Conservation (phyloP, 2,113 vertebrate genomes). For the Anoura caudifer region DNA sequence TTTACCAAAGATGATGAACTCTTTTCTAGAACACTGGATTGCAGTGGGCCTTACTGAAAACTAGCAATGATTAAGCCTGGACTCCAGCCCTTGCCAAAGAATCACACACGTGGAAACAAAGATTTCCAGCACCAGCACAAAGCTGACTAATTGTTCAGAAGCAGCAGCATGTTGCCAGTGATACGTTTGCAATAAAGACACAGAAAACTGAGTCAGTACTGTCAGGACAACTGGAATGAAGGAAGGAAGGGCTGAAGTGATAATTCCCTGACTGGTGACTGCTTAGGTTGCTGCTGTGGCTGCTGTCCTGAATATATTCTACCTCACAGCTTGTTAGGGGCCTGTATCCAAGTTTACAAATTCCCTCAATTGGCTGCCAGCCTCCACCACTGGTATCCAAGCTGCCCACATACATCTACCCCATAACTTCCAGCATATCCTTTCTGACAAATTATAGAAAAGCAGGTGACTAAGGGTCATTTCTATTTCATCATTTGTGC, state of each 20-base stretch:
- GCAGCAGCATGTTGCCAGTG: background rate
- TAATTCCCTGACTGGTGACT: fast-evolving
- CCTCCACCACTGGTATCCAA: background rate
- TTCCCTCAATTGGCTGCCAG: background rate
- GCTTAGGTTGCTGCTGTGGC: background rate
- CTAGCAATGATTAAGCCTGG: background rate
- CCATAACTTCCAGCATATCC: background rate
- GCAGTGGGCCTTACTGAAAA: background rate
- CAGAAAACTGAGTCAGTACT: background rate
- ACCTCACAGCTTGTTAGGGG: background rate
- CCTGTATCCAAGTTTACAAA: background rate
- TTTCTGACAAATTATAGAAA: background rate
- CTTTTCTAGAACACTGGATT: background rate
- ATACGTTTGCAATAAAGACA: background rate
- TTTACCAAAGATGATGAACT: background rate
- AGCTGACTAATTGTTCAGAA: background rate
- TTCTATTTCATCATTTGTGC: background rate
- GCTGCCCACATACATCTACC: background rate
- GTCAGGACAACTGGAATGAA: background rate
- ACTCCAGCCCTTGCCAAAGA: background rate
- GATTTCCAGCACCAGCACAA: background rate
- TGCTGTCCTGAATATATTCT: background rate
- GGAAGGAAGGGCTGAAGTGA: background rate
- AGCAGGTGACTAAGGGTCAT: background rate
- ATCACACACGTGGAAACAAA: background rate